Evolutionary conservation across 92 coral and sea anemone species (phyloP).

Genomic region (Galaxea fascicularis): DNA sequence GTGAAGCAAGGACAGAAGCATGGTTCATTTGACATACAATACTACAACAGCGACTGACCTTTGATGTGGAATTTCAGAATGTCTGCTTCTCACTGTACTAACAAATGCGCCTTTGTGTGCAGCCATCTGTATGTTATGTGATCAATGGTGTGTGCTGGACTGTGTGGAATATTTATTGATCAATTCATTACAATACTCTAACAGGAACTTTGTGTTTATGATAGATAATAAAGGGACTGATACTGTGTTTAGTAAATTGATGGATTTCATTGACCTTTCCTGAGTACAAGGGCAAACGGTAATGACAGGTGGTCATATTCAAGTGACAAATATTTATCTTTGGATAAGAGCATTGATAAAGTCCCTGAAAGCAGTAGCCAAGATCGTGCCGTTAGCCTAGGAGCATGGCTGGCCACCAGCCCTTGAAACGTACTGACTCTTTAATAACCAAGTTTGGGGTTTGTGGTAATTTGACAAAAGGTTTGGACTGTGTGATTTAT

Average conservation of each 20-base stretch:
- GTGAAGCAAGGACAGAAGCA: neutral
- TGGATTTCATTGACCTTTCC: slow-evolving; percentile 1
- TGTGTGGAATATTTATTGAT: too few relatives aligned
- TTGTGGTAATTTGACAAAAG: neutral
- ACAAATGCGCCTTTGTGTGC: neutral
- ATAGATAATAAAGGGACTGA: neutral
- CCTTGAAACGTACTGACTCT: neutral
- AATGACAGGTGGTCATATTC: neutral
- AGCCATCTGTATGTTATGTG: too few relatives aligned
- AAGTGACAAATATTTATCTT: neutral
- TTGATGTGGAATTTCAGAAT: neutral
- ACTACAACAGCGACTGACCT: neutral
- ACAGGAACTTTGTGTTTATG: too few relatives aligned
- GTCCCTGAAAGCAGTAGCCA: neutral
- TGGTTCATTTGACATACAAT: neutral
- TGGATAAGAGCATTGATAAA: neutral
- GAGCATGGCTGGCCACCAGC: neutral
- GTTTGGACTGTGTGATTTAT: neutral
- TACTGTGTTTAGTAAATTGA: slow-evolving; percentile 1
- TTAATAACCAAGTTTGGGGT: neutral
- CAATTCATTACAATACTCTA: too few relatives aligned
- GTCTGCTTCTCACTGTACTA: neutral
- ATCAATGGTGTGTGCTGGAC: too few relatives aligned
- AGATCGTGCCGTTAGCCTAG: neutral
- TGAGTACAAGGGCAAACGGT: neutral